Conservation (phyloP, 2,113 vertebrate genomes). For the Proterorhinus semilunaris region DNA sequence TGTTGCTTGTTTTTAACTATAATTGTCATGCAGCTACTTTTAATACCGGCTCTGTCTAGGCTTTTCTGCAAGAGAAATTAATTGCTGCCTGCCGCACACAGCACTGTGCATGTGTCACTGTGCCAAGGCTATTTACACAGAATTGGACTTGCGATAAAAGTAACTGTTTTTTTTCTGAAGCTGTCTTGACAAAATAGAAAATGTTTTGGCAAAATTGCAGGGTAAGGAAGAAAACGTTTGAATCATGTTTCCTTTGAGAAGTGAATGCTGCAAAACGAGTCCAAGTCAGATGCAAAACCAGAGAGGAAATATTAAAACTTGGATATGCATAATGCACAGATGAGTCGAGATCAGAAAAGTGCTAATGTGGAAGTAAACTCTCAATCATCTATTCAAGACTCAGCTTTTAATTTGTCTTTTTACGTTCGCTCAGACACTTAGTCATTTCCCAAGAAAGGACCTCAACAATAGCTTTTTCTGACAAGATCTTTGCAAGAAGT, state of each 20-base stretch:
- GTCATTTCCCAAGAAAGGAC: no score
- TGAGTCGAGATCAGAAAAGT: neutral
- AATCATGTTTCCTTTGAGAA: conserved; percentile 21
- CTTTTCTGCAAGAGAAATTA: conserved; percentile 15
- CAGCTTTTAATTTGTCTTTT: no score
- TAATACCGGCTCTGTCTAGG: conserved; percentile 17
- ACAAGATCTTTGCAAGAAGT: no score
- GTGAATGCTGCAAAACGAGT: neutral
- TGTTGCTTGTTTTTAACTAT: conserved; percentile 6
- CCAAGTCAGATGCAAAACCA: conserved; percentile 1
- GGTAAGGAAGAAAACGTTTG: conserved; percentile 14
- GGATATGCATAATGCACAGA: conserved; percentile 1
- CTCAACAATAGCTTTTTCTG: no score
- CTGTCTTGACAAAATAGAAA: conserved; percentile 13
- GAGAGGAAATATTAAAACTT: conserved; percentile 12
- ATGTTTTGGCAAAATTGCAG: conserved; percentile 38
- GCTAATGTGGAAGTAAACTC: no score
- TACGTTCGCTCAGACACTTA: no score
- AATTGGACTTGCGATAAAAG: conserved; percentile 16
- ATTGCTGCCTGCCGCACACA: conserved; percentile 17
- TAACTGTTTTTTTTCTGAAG: conserved; percentile 35
- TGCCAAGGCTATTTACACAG: conserved; percentile 3
- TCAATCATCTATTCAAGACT: no score
- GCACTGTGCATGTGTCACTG: neutral
- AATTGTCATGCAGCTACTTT: conserved; percentile 10